phyloP scores from a whole-genome alignment of 2,888 invertebrate species.

The Malacosoma neustria region DNA sequence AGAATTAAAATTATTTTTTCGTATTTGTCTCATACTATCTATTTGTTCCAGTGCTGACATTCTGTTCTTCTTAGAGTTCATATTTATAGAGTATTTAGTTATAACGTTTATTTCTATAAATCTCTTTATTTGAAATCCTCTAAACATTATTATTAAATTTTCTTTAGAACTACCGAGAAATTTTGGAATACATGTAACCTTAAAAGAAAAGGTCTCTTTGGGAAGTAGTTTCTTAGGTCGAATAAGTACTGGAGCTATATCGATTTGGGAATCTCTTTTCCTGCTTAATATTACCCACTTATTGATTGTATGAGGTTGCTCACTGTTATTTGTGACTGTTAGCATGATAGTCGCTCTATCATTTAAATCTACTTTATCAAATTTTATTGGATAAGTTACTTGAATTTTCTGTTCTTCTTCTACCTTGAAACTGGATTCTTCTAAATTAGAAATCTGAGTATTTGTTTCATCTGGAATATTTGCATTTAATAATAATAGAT shows the following conservation, averaged over 20 bases:
- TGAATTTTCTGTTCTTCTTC: constrained; percentile 68
- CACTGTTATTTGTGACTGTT: constrained; percentile 55
- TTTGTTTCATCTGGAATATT: constrained; percentile 27
- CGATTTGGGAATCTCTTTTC: constrained; percentile 68
- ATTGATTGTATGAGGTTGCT: constrained; percentile 49
- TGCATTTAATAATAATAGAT: constrained; percentile 34
- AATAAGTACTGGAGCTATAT: constrained; percentile 46
- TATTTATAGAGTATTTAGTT: constrained; percentile 17
- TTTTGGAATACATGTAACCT: constrained; percentile 70
- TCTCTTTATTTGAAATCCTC: constrained; percentile 76
- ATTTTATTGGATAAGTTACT: constrained; percentile 64
- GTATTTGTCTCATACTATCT: constrained; percentile 32
- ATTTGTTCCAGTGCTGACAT: constrained; percentile 25
- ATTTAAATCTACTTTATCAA: constrained; percentile 57
- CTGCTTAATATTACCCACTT: constrained; percentile 68
- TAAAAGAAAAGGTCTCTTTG: constrained; percentile 45
- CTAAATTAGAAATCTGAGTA: constrained; percentile 14
- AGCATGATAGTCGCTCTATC: constrained; percentile 27
- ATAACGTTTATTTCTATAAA: constrained; percentile 70
- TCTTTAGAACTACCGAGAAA: constrained; percentile 77
- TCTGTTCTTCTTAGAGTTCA: constrained; percentile 5
- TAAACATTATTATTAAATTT: constrained; percentile 75
- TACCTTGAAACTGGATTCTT: constrained; percentile 28
- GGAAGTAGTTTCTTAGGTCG: constrained; percentile 47
- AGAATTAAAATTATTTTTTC: constrained; percentile 19